phyloP scores from a whole-genome alignment of 2,113 vertebrate species.

The Progne subis region DNA sequence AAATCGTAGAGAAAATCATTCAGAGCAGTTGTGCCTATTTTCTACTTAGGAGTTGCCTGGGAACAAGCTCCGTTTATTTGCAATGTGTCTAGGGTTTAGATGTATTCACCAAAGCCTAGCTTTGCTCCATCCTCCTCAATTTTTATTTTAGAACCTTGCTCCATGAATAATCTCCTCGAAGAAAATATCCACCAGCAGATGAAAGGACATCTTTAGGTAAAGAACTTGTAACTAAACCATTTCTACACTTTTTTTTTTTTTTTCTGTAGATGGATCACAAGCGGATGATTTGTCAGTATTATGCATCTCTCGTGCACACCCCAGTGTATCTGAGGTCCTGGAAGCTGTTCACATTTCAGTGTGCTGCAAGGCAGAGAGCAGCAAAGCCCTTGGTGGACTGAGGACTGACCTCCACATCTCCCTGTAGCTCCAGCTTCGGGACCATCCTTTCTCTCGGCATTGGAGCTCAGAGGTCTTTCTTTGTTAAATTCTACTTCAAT shows the following conservation, averaged over 20 bases:
- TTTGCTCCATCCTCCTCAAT: conserved; percentile 67
- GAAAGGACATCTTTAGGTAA: conserved; percentile 63
- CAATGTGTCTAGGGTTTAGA: conserved; percentile 56
- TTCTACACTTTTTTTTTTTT: background rate
- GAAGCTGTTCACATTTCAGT: background rate
- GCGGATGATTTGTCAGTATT: background rate
- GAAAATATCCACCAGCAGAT: conserved; percentile 43
- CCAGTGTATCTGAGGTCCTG: background rate
- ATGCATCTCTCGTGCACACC: background rate
- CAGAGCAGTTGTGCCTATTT: conserved; percentile 41
- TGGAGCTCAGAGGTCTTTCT: background rate
- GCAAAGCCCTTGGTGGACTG: background rate
- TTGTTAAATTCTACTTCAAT: background rate
- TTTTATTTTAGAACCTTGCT: conserved; percentile 70
- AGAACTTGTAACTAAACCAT: background rate
- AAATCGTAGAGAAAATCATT: background rate
- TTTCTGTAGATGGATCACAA: conserved; percentile 11
- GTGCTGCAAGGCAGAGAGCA: background rate
- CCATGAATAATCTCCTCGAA: conserved; percentile 54
- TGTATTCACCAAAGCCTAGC: conserved; percentile 60
- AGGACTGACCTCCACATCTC: background rate
- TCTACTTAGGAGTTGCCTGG: conserved; percentile 67
- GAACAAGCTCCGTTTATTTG: conserved; percentile 59
- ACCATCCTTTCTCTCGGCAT: background rate
- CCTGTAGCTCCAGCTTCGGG: background rate